A percentile compares a stretch with the other conserved stretches of the same genome.
Evolutionary conservation across 2,888 invertebrate species (phyloP).

Genomic region (Mylabris sibirica): DNA sequence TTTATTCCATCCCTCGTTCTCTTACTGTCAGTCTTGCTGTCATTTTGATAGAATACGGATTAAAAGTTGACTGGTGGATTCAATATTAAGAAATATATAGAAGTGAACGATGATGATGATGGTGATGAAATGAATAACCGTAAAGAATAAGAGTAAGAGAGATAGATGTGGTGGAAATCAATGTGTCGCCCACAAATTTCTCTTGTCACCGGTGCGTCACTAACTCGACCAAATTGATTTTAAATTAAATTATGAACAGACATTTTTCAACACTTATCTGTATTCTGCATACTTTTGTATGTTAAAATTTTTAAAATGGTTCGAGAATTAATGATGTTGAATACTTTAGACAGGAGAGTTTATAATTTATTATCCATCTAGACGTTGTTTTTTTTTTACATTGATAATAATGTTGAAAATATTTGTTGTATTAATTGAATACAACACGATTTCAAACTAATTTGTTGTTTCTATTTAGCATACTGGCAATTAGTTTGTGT

Average conservation of each 20-base stretch:
- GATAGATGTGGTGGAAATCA: slow-evolving; percentile 41
- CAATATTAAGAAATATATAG: slow-evolving; percentile 21
- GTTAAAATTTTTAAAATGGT: slow-evolving; percentile 30
- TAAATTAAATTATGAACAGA: slow-evolving; percentile 58
- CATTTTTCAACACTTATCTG: slow-evolving; percentile 58
- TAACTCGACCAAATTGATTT: slow-evolving; percentile 55
- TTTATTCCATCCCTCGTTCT: slow-evolving; percentile 5
- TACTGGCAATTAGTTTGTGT: slow-evolving; percentile 14
- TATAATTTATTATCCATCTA: slow-evolving; percentile 22
- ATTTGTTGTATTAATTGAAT: too few relatives aligned
- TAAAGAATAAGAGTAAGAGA: neutral
- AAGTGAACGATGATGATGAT: neutral
- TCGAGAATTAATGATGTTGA: slow-evolving; percentile 42
- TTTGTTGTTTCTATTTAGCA: slow-evolving; percentile 12
- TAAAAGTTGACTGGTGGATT: slow-evolving; percentile 37
- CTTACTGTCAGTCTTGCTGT: neutral
- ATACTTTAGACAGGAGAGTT: slow-evolving; percentile 30
- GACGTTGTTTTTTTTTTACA: neutral
- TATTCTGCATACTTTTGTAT: slow-evolving; percentile 50
- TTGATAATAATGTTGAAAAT: neutral
- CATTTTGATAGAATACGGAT: slow-evolving; percentile 41
- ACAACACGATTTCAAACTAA: neutral
- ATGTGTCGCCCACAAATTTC: slow-evolving; percentile 51
- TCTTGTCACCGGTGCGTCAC: slow-evolving; percentile 53
- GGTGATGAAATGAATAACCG: neutral